A percentile compares a stretch with the other conserved stretches of the same genome.
Evolutionary conservation across 2,113 vertebrate species (phyloP).

Genomic region (Cairina moschata): DNA sequence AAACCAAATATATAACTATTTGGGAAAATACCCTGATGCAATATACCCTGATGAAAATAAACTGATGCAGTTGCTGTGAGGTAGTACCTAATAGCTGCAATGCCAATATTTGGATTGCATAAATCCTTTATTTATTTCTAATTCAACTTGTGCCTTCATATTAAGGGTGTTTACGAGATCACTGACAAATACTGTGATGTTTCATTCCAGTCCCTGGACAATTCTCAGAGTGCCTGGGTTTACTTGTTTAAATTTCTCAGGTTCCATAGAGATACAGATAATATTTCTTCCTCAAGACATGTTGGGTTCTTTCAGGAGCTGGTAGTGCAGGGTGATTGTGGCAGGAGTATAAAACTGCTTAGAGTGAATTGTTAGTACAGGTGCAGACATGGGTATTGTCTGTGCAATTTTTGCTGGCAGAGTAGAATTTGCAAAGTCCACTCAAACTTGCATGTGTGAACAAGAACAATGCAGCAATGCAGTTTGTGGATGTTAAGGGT

Average conservation of each 20-base stretch:
- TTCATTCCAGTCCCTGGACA: neutral
- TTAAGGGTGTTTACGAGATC: neutral
- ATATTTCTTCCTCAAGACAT: neutral
- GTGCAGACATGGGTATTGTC: neutral
- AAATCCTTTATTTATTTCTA: neutral
- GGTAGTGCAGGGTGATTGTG: neutral
- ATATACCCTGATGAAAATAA: no score
- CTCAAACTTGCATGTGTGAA: neutral
- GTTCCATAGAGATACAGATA: neutral
- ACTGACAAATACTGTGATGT: neutral
- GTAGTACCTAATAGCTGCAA: neutral
- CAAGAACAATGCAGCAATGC: fast-evolving
- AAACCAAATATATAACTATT: neutral
- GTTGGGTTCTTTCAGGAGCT: neutral
- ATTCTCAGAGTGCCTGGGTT: neutral
- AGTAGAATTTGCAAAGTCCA: neutral
- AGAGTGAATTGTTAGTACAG: no score
- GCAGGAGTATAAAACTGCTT: neutral
- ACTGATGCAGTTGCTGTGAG: neutral
- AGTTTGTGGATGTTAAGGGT: neutral
- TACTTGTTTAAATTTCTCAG: neutral
- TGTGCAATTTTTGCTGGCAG: neutral
- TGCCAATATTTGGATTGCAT: constrained; percentile 2
- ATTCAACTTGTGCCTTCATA: neutral
- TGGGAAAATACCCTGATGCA: neutral